Conservation (phyloP, 2,797 vertebrate genomes). For the Loris lydekkerianus region DNA sequence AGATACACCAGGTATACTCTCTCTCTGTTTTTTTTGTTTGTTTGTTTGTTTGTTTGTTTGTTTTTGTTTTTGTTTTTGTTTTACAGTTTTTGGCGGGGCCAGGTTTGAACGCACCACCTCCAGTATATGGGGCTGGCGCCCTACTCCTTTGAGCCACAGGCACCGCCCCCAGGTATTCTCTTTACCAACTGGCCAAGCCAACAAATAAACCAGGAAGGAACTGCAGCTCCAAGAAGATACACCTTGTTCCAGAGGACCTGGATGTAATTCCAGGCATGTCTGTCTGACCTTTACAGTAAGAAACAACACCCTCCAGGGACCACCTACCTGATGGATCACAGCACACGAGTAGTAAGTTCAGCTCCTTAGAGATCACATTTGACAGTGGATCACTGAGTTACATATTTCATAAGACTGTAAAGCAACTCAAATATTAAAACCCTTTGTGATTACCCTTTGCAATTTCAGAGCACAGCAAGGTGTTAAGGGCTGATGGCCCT, state of each 20-base stretch:
- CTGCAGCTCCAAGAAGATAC: background rate
- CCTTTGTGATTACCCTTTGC: background rate
- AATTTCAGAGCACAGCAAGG: background rate
- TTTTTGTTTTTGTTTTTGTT: too few species aligned
- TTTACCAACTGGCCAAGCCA: background rate
- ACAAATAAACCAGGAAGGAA: background rate
- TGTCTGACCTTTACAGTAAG: background rate
- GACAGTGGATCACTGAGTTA: background rate
- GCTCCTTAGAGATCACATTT: background rate
- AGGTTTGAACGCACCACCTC: too few species aligned
- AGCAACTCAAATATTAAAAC: background rate
- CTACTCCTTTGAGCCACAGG: too few species aligned
- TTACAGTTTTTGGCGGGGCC: too few species aligned
- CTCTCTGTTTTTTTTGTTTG: too few species aligned
- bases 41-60: too few species aligned
- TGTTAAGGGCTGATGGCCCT: accelerated
- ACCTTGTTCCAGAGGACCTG: background rate
- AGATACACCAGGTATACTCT: background rate
- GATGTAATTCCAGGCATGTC: background rate
- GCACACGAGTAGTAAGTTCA: background rate
- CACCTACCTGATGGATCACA: background rate
- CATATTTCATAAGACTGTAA: background rate
- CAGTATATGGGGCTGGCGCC: too few species aligned
- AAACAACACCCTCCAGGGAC: background rate
- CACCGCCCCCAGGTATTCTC: background rate